Conservation (phyloP, 2,888 invertebrate species). For the Oegoconia quadripuncta region DNA sequence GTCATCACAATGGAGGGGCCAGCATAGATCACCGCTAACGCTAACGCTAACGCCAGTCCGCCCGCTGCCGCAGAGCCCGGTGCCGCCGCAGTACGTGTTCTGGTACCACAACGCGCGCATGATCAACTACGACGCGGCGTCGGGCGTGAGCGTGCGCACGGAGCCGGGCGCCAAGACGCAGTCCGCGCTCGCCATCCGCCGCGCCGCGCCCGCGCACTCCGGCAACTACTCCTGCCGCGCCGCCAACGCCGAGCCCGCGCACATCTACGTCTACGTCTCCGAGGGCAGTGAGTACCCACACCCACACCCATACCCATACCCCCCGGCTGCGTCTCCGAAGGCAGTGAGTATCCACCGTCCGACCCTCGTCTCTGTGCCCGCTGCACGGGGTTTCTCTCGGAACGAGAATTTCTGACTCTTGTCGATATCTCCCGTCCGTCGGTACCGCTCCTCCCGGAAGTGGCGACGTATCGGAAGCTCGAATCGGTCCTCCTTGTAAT, state of each 20-base stretch:
- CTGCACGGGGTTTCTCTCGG: neutral
- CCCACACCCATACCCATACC: neutral
- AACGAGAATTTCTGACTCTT: neutral
- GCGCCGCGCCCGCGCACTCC: conserved; percentile 81
- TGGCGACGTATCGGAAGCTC: no score
- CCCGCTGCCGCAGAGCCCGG: conserved; percentile 86
- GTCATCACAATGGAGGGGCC: no score
- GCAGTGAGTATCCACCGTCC: conserved; percentile 54
- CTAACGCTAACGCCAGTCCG: conserved; percentile 1
- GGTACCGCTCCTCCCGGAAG: no score
- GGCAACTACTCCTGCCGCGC: conserved; percentile 96
- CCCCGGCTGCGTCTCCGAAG: conserved; percentile 95
- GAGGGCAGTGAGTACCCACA: conserved; percentile 85
- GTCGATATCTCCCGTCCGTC: no score
- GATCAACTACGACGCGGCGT: conserved; percentile 94
- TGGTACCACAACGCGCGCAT: conserved; percentile 97
- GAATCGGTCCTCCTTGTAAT: no score
- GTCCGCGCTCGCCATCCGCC: conserved; percentile 90
- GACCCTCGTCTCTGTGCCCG: neutral
- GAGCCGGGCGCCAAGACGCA: conserved; percentile 91
- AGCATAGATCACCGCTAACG: no score
- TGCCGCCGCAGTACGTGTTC: conserved; percentile 95
- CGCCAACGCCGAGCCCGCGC: conserved; percentile 93
- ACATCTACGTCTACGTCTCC: conserved; percentile 93
- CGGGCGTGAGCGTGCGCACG: conserved; percentile 90